These are phyloP conservation scores for Tachina lurida DNA, from an alignment of 2,888 invertebrate genomes.

Conservation along the genomic window DNA sequence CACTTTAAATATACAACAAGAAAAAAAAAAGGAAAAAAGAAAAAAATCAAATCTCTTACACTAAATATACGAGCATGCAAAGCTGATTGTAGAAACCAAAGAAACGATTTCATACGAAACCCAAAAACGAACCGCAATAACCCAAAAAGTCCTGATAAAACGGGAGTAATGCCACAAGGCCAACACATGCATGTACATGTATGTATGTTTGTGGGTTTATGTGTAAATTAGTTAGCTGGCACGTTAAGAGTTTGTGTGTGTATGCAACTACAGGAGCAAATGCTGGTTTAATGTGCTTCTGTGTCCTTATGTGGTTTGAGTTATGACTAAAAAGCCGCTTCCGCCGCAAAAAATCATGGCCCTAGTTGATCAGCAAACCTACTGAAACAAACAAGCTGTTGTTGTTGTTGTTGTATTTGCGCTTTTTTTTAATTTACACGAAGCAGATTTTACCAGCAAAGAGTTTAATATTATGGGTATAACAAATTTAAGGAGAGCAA, in stretches of 20 bases:
- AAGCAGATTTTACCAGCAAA: slow-evolving; percentile 51
- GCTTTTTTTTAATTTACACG: slow-evolving; percentile 47
- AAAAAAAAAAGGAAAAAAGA: slow-evolving; percentile 16
- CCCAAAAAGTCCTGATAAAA: slow-evolving; percentile 49
- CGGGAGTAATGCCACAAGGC: slow-evolving; percentile 51
- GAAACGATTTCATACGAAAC: slow-evolving; percentile 66
- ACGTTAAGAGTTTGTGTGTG: background rate
- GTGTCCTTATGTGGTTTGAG: slow-evolving; percentile 67
- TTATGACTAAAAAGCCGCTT: slow-evolving; percentile 70
- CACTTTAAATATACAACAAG: slow-evolving; percentile 49
- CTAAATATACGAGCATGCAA: slow-evolving; percentile 30
- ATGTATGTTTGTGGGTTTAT: background rate
- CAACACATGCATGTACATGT: background rate
- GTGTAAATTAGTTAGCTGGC: background rate
- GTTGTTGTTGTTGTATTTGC: background rate
- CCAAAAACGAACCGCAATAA: slow-evolving; percentile 64
- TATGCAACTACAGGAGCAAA: slow-evolving; percentile 34
- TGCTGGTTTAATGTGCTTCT: slow-evolving; percentile 54
- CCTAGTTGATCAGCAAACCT: slow-evolving; percentile 48
- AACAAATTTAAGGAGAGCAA: background rate
- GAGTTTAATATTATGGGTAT: background rate
- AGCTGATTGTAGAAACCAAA: slow-evolving; percentile 44
- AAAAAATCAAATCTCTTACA: slow-evolving; percentile 19
- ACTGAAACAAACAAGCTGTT: slow-evolving; percentile 21
- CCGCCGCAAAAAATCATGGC: slow-evolving; percentile 63